Conservation (phyloP, 1,140 invertebrate genomes). For the Reticulitermes speratus region DNA sequence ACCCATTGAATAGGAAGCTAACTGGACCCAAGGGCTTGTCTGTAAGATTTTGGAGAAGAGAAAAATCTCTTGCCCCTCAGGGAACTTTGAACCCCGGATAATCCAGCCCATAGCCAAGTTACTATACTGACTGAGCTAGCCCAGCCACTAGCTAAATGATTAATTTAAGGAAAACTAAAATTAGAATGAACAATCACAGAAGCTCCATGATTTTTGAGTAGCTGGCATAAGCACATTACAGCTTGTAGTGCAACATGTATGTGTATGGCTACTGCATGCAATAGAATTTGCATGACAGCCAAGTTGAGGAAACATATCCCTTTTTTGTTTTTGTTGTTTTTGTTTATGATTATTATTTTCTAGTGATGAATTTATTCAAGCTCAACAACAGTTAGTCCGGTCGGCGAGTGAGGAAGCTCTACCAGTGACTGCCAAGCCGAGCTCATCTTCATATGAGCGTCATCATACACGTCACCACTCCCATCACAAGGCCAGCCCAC, state of each 20-base stretch:
- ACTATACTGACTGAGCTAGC: too few relatives aligned
- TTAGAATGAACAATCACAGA: too few relatives aligned
- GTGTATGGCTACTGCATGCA: background rate
- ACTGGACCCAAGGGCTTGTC: too few relatives aligned
- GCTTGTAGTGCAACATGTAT: background rate
- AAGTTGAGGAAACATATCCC: conserved; percentile 3
- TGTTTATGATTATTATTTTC: conserved; percentile 60
- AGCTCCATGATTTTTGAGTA: too few relatives aligned
- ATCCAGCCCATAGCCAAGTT: too few relatives aligned
- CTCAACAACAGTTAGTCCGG: conserved; percentile 87
- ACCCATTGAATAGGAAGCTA: too few relatives aligned
- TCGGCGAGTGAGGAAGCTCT: conserved; percentile 86
- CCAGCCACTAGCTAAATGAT: too few relatives aligned
- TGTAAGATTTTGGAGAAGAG: too few relatives aligned
- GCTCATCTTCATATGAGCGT: conserved; percentile 15
- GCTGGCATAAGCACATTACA: background rate
- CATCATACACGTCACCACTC: conserved; percentile 30
- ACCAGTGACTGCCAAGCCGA: conserved; percentile 53
- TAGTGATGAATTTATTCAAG: conserved; percentile 93
- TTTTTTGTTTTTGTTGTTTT: conserved; percentile 29
- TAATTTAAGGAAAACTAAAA: too few relatives aligned
- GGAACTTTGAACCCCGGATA: too few relatives aligned
- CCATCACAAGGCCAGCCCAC: conserved; percentile 40
- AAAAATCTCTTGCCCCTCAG: too few relatives aligned
- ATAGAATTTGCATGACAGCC: conserved; percentile 11